Percentiles rank a stretch among this genome's conserved stretches.
phyloP scores from a whole-genome alignment of 2,888 invertebrate species.

The Andrena chrysosceles region DNA sequence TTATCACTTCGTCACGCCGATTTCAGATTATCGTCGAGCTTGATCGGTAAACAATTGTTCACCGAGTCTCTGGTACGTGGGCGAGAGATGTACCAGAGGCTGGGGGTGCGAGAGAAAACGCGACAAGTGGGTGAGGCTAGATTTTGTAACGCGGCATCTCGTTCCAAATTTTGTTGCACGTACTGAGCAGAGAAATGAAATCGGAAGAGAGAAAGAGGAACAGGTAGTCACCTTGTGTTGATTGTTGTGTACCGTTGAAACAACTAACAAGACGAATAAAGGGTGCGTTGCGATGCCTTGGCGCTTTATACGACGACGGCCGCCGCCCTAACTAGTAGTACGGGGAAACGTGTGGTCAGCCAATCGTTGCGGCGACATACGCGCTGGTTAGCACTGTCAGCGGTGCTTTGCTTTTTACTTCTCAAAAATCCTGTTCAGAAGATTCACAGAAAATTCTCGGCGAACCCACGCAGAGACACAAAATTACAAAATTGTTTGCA shows the following conservation, averaged over 20 bases:
- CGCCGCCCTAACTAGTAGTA: conserved; percentile 69
- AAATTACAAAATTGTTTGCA: not conserved
- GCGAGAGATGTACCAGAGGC: not conserved
- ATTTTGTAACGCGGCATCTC: not conserved
- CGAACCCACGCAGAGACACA: not conserved
- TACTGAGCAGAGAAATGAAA: not conserved
- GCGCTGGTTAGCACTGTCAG: not conserved
- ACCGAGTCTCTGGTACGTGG: not conserved
- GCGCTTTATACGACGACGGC: conserved; percentile 63
- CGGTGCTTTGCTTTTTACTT: not conserved
- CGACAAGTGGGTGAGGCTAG: not conserved
- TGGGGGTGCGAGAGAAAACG: not conserved
- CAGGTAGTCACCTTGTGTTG: conserved; percentile 62
- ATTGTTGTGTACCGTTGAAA: conserved; percentile 48
- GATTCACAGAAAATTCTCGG: not conserved
- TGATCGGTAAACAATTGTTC: not conserved
- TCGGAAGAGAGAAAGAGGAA: not conserved
- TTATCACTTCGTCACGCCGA: not conserved
- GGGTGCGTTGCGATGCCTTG: conserved; percentile 47
- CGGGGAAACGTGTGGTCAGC: conserved; percentile 34
- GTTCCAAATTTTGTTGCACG: not conserved
- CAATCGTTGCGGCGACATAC: not conserved
- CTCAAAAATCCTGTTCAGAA: not conserved
- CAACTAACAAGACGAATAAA: conserved; percentile 57
- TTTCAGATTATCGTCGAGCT: not conserved